Conservation (phyloP, 2,888 invertebrate species). For the Acleris laterana region DNA sequence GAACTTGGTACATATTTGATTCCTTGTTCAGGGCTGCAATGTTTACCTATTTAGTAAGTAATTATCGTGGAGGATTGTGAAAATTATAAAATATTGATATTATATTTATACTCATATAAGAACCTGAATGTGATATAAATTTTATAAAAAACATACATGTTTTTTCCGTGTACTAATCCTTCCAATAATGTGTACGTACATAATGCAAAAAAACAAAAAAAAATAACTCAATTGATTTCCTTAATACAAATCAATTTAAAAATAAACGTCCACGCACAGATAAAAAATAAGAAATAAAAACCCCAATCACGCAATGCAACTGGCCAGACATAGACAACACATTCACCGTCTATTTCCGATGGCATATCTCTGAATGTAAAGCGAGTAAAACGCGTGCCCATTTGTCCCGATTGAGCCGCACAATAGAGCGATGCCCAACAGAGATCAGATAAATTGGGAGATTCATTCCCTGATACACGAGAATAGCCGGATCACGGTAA, state of each 20-base stretch:
- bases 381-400: constrained; percentile 69
- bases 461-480: constrained; percentile 36
- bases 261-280: constrained; percentile 1
- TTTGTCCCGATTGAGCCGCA: constrained; percentile 69
- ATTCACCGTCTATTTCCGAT: constrained; percentile 40
- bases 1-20: no score
- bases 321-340: constrained; percentile 36
- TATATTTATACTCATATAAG: no score
- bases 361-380: constrained; percentile 64
- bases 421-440: constrained; percentile 38
- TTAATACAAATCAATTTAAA: not conserved
- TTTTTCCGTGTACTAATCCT: no score
- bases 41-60: no score
- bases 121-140: no score
- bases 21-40: no score
- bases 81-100: no score
- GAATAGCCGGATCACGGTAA: constrained; percentile 32
- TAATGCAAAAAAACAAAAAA: no score
- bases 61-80: no score
- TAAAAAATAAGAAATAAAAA: constrained; percentile 18
- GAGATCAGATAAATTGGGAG: constrained; percentile 39
- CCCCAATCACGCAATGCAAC: constrained; percentile 23
- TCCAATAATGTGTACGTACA: no score
- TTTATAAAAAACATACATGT: no score
- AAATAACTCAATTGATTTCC: not conserved